A percentile compares a stretch with the other conserved stretches of the same genome.
Evolutionary conservation across 1,140 invertebrate genomes (phyloP).

Genomic region (Tachypleus tridentatus): DNA sequence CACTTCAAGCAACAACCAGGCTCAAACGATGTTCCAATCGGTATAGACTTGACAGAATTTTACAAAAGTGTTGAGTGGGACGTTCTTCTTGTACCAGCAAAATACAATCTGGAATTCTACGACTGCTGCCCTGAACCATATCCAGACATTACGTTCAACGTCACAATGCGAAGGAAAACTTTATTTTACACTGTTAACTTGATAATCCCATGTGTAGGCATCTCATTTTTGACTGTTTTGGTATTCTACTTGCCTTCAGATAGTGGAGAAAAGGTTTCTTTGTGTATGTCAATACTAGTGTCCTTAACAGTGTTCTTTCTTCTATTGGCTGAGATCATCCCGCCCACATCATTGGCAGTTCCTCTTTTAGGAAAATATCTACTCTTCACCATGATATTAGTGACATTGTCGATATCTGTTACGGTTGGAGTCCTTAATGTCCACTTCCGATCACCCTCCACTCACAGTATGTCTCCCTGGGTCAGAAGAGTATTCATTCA

Average conservation of each 20-base stretch:
- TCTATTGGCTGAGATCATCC: constrained; percentile 95
- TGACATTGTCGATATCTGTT: constrained; percentile 70
- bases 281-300: constrained; percentile 98
- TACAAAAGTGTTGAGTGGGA: constrained; percentile 99
- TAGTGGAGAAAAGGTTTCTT: constrained; percentile 93
- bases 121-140: constrained; percentile 91
- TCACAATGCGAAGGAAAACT: constrained; percentile 90
- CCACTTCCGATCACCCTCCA: constrained; percentile 90
- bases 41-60: constrained; percentile 93
- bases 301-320: constrained; percentile 99
- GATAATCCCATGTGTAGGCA: constrained; percentile 92
- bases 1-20: constrained; percentile 82
- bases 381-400: constrained; percentile 98
- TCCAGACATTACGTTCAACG: constrained; percentile 95
- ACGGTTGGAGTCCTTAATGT: constrained; percentile 97
- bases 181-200: constrained; percentile 95
- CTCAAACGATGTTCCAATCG: constrained; percentile 75
- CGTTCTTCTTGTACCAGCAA: constrained; percentile 90
- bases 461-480: constrained; percentile 73
- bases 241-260: constrained; percentile 98
- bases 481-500: constrained; percentile 82
- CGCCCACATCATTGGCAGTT: constrained; percentile 93
- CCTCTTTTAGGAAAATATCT: constrained; percentile 97
- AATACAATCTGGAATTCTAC: constrained; percentile 87
- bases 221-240: constrained; percentile 93